Evolutionary conservation across 2,888 invertebrate genomes (phyloP), one percentile per base, ranked within the genome.

Genomic region (Isoperla grammatica): DNA sequence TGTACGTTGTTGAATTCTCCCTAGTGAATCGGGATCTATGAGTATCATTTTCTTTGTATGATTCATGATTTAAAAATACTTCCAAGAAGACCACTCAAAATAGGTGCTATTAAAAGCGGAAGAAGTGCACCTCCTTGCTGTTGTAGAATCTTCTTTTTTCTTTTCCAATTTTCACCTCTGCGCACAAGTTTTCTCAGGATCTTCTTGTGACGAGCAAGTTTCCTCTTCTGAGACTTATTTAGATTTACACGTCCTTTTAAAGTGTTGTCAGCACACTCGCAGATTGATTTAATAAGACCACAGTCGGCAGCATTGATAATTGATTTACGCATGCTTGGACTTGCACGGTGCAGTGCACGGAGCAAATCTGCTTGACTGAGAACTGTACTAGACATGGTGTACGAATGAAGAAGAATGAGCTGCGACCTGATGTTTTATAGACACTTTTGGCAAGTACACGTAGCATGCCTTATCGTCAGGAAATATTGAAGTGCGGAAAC

Each of bases 341-440:
- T n/a, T n/a, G n/a, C n/a, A n/a, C n/a, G n/a, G n/a, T n/a, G n/a
- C n/a, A n/a, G n/a, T n/a, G n/a, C n/a, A n/a, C n/a, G n/a, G n/a
- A n/a, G n/a, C n/a, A n/a, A n/a, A n/a, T n/a, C n/a, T n/a, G n/a
- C n/a, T n/a, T n/a, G n/a, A n/a, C n/a, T n/a, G n/a, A n/a, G n/a
- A 6, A 23, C 49, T 6, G 49, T 23, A n/a, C 12, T n/a, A 49
- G 23, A n/a, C 49, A 49, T 23, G 2, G n/a, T 23, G 11, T n/a
- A 20, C n/a, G n/a, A 22, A 3, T 49, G 23, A 8, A 19, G 11
- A 9, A 3, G 12, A 19, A 3, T 8, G 48, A 2, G 49, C 53
- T n/a, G 35, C n/a, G 17, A 60, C 60, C 20, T 57, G 19, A 49
- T 63, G 61, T 56, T 64, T 58, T 57, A 64, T 60, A 55, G 59